A percentile compares a stretch with the other conserved stretches of the same genome.
Evolutionary conservation across 2,888 invertebrate species (phyloP).

Genomic region (Heliconius erato): DNA sequence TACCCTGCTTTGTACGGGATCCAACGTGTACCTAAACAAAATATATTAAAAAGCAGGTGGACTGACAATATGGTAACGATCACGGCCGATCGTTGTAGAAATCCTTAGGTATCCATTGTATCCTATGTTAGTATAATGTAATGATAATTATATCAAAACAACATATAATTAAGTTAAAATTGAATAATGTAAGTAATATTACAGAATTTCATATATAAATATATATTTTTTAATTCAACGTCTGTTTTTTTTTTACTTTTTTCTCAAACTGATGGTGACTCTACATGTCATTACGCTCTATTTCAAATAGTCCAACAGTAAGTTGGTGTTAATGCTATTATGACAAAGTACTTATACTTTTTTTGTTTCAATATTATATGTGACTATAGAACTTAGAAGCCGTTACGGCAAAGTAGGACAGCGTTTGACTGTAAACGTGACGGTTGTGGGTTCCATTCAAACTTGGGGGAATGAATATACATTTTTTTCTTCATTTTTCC

Average conservation of each 20-base stretch:
- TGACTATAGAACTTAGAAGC: background rate
- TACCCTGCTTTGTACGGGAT: too few relatives aligned
- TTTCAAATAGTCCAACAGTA: conserved; percentile 59
- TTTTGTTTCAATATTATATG: conserved; percentile 3
- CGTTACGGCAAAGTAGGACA: background rate
- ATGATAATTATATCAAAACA: too few relatives aligned
- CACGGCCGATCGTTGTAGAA: too few relatives aligned
- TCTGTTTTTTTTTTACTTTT: background rate
- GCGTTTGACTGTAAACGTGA: background rate
- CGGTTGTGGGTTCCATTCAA: background rate
- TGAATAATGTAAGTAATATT: too few relatives aligned
- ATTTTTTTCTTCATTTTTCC: background rate
- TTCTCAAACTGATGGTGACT: conserved; percentile 46
- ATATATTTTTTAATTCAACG: background rate
- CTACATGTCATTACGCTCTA: conserved; percentile 59
- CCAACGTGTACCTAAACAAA: too few relatives aligned
- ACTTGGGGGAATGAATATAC: background rate
- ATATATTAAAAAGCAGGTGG: too few relatives aligned
- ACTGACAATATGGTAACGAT: too few relatives aligned
- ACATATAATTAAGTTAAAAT: too few relatives aligned
- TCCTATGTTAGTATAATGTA: too few relatives aligned
- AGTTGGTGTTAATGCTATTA: conserved; percentile 67
- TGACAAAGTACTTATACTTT: conserved; percentile 37
- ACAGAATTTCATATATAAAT: background rate
- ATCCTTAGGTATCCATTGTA: too few relatives aligned